Evolutionary conservation across 2,797 vertebrate genomes (phyloP), one percentile per base, ranked within the genome.

Genomic region (Malacoctenus gilli): DNA sequence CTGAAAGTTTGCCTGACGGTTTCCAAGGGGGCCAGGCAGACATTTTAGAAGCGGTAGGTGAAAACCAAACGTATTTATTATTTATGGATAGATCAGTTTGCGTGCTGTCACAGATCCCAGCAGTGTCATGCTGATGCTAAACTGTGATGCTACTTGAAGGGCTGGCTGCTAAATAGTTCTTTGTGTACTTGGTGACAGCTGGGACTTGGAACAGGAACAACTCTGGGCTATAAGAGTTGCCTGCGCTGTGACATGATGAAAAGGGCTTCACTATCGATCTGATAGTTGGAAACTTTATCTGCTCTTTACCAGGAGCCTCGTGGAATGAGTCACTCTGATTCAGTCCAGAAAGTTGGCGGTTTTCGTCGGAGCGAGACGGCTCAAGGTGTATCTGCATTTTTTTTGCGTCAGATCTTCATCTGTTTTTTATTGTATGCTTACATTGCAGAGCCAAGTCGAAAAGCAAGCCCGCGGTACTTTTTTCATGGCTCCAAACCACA

Each of bases 41-140:
- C 91, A 87, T 90, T 93, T 92, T 92, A 89, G 88, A 84, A 92
- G 89, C 88, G 92, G 92, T 93, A 93, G 92, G 92, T 93, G 87
- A 89, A 92, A 93, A 92, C 85, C 90, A 90, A 87, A 89, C 51
- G 73, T 85, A 93, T 93, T 88, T 91, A 93, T 93, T 91, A 93
- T 93, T 92, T 75, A 93, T 92, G 82, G 75, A 75, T 63, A 46
- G 86, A 91, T 90, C 89, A 85, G 90, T 92, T 92, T 91, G 86
- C 31, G 66, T 87, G 85, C 89, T 89, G 91, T 92, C 91, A 90
- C 87, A 69, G 81, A 86, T 92, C 90, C 89, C 90, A 83, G 80
- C 74, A 84, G 89, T 88, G 86, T 85, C 72, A 59, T 81, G 86
- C 88, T 91, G 90, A 93, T 89, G 89, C 82, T 92, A 90, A 93